A percentile compares a stretch with the other conserved stretches of the same genome.
Conservation (phyloP, 2,888 invertebrate genomes). For the Steinernema hermaphroditum region DNA sequence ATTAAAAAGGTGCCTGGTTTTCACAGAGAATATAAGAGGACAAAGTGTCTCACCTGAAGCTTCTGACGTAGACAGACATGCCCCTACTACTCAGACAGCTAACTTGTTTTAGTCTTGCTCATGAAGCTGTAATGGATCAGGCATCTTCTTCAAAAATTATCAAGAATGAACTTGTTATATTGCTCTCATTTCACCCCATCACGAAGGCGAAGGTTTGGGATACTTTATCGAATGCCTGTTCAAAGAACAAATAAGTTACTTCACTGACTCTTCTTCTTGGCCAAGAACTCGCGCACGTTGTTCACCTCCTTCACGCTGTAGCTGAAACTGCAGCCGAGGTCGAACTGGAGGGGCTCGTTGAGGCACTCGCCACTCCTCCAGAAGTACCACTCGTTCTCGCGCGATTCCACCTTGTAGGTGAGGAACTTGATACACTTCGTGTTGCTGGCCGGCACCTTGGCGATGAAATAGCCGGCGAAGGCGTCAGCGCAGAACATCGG, state of each 20-base stretch:
- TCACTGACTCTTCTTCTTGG: constrained; percentile 17
- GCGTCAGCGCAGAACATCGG: constrained; percentile 28
- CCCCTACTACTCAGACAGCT: too few species aligned
- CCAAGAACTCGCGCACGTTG: constrained; percentile 12
- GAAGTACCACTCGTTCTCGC: constrained; percentile 29
- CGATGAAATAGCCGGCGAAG: constrained; percentile 27
- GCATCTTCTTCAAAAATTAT: too few species aligned
- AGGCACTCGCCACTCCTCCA: constrained; percentile 19
- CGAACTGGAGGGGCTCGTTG: constrained; percentile 25
- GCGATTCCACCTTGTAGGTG: constrained; percentile 27
- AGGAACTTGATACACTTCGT: constrained; percentile 20
- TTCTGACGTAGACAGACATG: too few species aligned
- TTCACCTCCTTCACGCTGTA: constrained; percentile 16
- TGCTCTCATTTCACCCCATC: too few species aligned
- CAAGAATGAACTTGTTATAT: too few species aligned
- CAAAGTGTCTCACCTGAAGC: too few species aligned
- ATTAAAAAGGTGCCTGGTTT: too few species aligned
- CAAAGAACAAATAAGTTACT: background rate
- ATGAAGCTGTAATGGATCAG: too few species aligned
- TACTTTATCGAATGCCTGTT: too few species aligned
- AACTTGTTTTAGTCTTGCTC: too few species aligned
- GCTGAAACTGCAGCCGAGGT: constrained; percentile 24
- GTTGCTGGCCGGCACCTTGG: constrained; percentile 22
- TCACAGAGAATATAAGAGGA: too few species aligned
- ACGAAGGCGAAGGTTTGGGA: too few species aligned